phyloP scores from a whole-genome alignment of 2,113 vertebrate species.

The Vulpes lagopus region DNA sequence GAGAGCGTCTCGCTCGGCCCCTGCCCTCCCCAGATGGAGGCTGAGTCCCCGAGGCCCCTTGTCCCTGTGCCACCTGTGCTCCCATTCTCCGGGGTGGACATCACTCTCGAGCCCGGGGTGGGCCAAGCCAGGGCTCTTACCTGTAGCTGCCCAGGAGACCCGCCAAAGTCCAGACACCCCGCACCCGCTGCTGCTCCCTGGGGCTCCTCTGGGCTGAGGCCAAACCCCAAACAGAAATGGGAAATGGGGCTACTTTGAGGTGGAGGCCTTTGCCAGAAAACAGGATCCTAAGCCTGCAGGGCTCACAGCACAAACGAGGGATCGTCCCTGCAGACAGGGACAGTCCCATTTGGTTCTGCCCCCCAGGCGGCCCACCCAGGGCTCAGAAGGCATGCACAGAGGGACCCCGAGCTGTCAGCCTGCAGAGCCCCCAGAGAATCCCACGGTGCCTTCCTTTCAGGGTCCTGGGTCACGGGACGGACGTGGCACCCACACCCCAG shows the following conservation, averaged over 20 bases:
- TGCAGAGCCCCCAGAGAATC: not conserved
- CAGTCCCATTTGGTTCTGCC: fast-evolving
- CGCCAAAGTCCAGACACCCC: not conserved
- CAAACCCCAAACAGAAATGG: not conserved
- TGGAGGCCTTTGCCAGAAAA: not conserved
- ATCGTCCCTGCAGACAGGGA: fast-evolving
- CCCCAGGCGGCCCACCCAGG: not conserved
- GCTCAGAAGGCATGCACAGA: not conserved
- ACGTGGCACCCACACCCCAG: fast-evolving
- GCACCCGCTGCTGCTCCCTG: not conserved
- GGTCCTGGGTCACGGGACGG: not conserved
- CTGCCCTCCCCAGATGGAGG: fast-evolving
- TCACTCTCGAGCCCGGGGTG: not conserved
- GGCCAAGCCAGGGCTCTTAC: not conserved
- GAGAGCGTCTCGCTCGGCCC: not conserved
- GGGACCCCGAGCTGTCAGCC: not conserved
- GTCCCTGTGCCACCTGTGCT: not conserved
- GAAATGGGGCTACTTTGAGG: not conserved
- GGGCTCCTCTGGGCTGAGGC: not conserved
- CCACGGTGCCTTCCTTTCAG: fast-evolving
- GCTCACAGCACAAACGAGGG: not conserved
- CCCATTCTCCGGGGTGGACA: fast-evolving
- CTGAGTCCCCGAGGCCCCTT: not conserved
- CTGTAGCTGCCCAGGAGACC: no score
- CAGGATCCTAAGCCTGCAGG: not conserved